Percentiles rank a stretch among this genome's conserved stretches.
Evolutionary conservation across 2,888 invertebrate species (phyloP).

Genomic region (Tineola bisselliella): DNA sequence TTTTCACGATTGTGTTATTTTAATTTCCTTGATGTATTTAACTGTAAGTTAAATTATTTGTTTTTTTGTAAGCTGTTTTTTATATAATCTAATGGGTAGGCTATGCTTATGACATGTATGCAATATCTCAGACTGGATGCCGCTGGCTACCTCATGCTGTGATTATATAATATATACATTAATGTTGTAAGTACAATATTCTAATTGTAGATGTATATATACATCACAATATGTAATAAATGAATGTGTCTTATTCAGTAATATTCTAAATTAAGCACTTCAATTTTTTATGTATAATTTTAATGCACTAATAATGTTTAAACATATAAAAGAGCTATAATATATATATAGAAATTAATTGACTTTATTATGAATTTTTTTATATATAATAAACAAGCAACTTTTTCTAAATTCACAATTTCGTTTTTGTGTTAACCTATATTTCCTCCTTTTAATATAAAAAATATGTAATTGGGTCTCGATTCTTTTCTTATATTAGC

Average conservation of each 20-base stretch:
- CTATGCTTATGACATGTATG: neutral
- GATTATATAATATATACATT: neutral
- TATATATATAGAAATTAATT: neutral
- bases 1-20: constrained; percentile 54
- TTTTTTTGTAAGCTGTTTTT: neutral
- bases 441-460: no score
- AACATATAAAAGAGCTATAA: constrained; percentile 2
- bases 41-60: neutral
- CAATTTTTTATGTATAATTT: neutral
- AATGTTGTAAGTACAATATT: neutral
- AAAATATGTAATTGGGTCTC: no score
- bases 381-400: neutral
- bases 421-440: no score
- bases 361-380: constrained; percentile 4
- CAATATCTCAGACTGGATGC: neutral
- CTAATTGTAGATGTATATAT: neutral
- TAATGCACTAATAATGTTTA: constrained; percentile 3
- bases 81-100: neutral
- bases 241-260: neutral
- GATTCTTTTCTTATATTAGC: no score
- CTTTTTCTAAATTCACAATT: constrained; percentile 1
- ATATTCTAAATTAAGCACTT: neutral
- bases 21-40: constrained; percentile 4
- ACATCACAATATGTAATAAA: neutral
- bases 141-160: neutral